These are phyloP conservation scores for Fopius arisanus DNA, from an alignment of 1,140 invertebrate species.

Conservation along the genomic window DNA sequence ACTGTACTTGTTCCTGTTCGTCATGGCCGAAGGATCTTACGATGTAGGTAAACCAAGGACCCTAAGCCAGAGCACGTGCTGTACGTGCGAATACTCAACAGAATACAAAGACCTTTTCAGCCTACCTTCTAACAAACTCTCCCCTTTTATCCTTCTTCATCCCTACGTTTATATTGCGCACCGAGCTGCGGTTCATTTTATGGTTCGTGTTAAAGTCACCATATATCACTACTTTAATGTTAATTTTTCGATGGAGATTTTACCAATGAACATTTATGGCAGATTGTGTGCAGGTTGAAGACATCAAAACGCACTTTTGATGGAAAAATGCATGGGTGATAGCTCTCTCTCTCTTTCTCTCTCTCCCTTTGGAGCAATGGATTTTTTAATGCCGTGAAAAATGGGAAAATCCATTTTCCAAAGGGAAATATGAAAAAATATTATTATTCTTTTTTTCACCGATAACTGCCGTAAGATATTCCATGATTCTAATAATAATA, in stretches of 20 bases:
- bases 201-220: conserved; percentile 9
- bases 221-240: background rate
- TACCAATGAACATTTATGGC: background rate
- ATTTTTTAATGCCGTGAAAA: no score
- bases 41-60: conserved; percentile 25
- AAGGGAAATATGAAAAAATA: no score
- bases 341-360: no score
- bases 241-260: background rate
- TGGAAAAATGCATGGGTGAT: no score
- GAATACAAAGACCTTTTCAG: conserved; percentile 27
- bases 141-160: background rate
- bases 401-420: no score
- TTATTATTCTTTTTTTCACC: no score
- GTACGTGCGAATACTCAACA: conserved; percentile 11
- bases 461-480: no score
- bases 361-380: no score
- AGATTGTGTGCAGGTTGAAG: no score
- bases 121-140: background rate
- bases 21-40: conserved; percentile 2
- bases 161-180: conserved; percentile 10
- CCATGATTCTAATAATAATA: no score
- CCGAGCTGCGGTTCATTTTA: conserved; percentile 13
- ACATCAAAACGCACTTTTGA: no score
- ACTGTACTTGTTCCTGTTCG: background rate
- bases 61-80: conserved; percentile 26